Base-by-base conservation (phyloP, 2,797 vertebrate genomes). In the Hippopotamyrus pictus region DNA sequence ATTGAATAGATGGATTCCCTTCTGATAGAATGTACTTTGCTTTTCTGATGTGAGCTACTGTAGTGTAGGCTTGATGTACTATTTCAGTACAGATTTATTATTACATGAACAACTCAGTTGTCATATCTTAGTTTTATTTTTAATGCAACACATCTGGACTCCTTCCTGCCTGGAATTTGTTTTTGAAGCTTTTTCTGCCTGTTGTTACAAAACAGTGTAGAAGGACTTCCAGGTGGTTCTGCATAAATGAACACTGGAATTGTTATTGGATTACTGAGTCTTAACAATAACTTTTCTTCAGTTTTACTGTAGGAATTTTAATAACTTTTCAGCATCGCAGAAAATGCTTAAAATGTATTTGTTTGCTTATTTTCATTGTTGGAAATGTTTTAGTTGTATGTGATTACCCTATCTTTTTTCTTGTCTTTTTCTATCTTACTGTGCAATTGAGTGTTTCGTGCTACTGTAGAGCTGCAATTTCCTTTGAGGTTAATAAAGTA, bases 71-170 rank as follows among this genome's bases (percentile, higher is more conserved):
- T 89, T 89, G 54, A 53, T 91, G 33, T 83, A 83, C 92, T 93
- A 93, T 91, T 91, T 91, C 88, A 88, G 88, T 62, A 76, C 84
- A 41, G 87, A 91, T 89, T 76, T 92, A 92, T 93, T 93, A 93
- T 93, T 92, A 37, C 89, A 90, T 89, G 92, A 93, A 90, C 91
- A 86, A 87, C 91, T 88, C 50, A 0, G 91, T 90, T 93, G 92
- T 93, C 91, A 91, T 91, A 92, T 95, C 92, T 92, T 94, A 92
- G 93, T 94, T 91, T 91, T 91, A 91, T 92, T 90, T 87, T 92
- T 91, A 92, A 93, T 91, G 90, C 48, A 86, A 62, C 85, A 90
- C 94, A 94, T 94, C 93, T 95, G 94, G 92, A 90, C 89, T 92
- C 82, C 90, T 90, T 73, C 73, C 59, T 90, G 90, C 19, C n/a